phyloP scores from a whole-genome alignment of 2,888 invertebrate genomes.

The Platynereis dumerilii region DNA sequence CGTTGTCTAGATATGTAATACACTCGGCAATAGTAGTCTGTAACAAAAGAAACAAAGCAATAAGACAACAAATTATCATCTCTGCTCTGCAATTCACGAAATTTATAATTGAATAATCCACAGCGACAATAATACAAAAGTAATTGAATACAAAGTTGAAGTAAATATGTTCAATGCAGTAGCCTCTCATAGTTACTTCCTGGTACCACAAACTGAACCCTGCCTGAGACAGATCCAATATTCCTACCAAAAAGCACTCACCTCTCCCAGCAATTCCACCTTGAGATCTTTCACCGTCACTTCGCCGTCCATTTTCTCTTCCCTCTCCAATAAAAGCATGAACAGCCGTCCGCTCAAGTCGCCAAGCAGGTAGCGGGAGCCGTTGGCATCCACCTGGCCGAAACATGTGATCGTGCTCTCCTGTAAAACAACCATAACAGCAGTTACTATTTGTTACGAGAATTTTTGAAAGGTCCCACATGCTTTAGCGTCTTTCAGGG shows the following conservation, averaged over 20 bases:
- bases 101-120: too few species aligned
- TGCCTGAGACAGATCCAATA: too few species aligned
- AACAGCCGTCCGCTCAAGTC: conserved; percentile 94
- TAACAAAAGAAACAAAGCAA: conserved; percentile 32
- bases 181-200: too few species aligned
- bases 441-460: neutral
- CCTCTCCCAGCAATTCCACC: conserved; percentile 83
- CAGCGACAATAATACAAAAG: too few species aligned
- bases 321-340: conserved; percentile 90
- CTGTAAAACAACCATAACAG: conserved; percentile 66
- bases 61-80: neutral
- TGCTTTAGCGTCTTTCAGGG: too few species aligned
- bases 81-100: too few species aligned
- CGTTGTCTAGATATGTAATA: conserved; percentile 97
- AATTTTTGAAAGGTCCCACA: too few species aligned
- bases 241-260: conserved; percentile 29
- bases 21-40: conserved; percentile 85
- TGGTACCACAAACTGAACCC: too few species aligned
- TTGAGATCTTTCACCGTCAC: conserved; percentile 87
- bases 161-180: too few species aligned
- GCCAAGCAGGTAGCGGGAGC: conserved; percentile 85
- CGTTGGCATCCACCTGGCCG: conserved; percentile 89
- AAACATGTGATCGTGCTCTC: conserved; percentile 94
- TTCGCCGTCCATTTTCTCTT: conserved; percentile 71
- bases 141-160: too few species aligned